phyloP scores from a whole-genome alignment of 2,888 invertebrate genomes.

The Maniola hyperantus region DNA sequence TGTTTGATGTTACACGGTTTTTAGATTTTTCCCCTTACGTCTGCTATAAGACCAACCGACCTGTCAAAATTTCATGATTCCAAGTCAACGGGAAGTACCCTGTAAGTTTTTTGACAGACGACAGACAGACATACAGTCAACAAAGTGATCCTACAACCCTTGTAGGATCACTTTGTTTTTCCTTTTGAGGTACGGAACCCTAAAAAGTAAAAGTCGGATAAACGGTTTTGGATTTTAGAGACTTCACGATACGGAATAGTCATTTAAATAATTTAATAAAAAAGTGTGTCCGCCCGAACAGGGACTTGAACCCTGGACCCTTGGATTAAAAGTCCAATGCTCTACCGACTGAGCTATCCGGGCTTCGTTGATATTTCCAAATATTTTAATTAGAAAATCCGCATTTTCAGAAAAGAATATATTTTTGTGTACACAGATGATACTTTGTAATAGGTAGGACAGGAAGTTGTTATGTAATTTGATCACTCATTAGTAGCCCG shows the following conservation, averaged over 20 bases:
- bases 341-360: conserved; percentile 84
- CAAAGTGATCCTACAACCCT: no score
- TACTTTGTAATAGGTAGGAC: neutral
- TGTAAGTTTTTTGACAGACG: no score
- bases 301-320: conserved; percentile 91
- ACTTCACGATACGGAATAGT: no score
- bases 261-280: neutral
- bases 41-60: no score
- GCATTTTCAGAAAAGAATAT: no score
- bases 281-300: conserved; percentile 79
- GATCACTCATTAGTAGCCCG: conserved; percentile 55
- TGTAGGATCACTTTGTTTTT: no score
- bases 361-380: conserved; percentile 48
- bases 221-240: no score
- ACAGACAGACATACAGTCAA: no score
- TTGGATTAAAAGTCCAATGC: conserved; percentile 87
- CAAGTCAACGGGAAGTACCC: no score
- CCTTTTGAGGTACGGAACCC: neutral
- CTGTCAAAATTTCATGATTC: no score
- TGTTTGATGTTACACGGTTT: no score
- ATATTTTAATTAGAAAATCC: neutral
- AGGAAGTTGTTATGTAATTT: neutral
- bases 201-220: neutral
- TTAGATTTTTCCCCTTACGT: no score
- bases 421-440: neutral